phyloP scores from a whole-genome alignment of 2,888 invertebrate genomes.

The Galerucella calmariensis region DNA sequence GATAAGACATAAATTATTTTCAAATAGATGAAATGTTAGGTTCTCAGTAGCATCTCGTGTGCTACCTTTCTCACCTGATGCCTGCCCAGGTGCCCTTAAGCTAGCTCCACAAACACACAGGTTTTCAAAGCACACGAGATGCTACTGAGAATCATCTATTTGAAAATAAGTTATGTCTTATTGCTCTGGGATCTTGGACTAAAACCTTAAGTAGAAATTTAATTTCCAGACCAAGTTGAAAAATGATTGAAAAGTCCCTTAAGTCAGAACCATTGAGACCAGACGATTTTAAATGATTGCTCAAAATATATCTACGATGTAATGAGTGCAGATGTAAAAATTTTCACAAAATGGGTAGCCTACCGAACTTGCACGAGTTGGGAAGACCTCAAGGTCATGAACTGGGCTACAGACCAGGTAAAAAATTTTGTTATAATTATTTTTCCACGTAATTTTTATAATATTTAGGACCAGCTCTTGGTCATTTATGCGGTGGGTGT shows the following conservation, averaged over 20 bases:
- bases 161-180: too few relatives aligned
- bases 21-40: too few relatives aligned
- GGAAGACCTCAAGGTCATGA: slow-evolving; percentile 58
- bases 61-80: too few relatives aligned
- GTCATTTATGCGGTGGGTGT: slow-evolving; percentile 56
- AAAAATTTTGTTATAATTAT: not conserved
- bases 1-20: too few relatives aligned
- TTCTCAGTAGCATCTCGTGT: too few relatives aligned
- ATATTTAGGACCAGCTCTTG: slow-evolving; percentile 55
- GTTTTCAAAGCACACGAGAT: too few relatives aligned
- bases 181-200: too few relatives aligned
- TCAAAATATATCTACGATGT: slow-evolving; percentile 38
- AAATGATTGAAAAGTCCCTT: slow-evolving; percentile 25
- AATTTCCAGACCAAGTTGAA: slow-evolving; percentile 16
- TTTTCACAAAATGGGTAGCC: slow-evolving; percentile 69
- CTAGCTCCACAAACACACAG: too few relatives aligned
- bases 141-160: too few relatives aligned
- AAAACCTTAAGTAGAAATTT: not conserved
- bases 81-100: too few relatives aligned
- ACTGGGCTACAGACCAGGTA: slow-evolving; percentile 44
- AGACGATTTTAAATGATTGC: slow-evolving; percentile 26
- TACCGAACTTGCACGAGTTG: slow-evolving; percentile 75
- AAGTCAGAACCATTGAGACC: slow-evolving; percentile 4
- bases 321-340: slow-evolving; percentile 43
- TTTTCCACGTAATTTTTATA: not conserved